These are phyloP conservation scores for Acrobasis repandana DNA, from an alignment of 2,888 invertebrate species.

Conservation along the genomic window DNA sequence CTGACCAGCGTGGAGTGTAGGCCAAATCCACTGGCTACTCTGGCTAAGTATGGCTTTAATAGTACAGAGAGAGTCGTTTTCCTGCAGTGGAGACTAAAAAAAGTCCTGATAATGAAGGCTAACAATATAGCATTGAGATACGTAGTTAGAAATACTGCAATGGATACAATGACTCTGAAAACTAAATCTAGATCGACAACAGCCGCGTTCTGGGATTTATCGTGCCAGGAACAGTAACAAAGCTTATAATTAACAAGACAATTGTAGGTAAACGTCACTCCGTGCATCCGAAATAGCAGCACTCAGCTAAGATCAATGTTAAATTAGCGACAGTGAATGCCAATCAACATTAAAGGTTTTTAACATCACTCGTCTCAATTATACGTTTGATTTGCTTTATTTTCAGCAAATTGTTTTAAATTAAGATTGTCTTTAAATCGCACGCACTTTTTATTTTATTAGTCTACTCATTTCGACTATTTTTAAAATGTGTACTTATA, in stretches of 20 bases:
- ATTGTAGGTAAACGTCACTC: slow-evolving; percentile 15
- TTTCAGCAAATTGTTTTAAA: background rate
- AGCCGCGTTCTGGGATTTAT: slow-evolving; percentile 6
- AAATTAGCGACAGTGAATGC: slow-evolving; percentile 1
- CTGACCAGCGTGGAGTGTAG: no score
- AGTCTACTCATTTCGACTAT: no score
- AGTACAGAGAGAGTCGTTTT: no score
- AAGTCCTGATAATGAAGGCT: no score
- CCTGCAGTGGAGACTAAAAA: no score
- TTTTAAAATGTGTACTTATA: no score
- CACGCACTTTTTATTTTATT: background rate
- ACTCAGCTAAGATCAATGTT: slow-evolving; percentile 23
- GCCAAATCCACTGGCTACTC: no score
- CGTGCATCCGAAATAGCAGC: slow-evolving; percentile 6
- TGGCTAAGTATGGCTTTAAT: no score
- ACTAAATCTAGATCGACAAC: slow-evolving; percentile 8
- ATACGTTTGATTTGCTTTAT: slow-evolving; percentile 4
- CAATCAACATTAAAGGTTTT: slow-evolving; percentile 14
- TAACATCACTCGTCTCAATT: slow-evolving; percentile 5
- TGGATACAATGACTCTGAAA: background rate
- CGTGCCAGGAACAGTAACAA: slow-evolving; percentile 13
- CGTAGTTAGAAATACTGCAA: background rate
- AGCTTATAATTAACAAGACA: slow-evolving; percentile 20
- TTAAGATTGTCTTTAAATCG: background rate
- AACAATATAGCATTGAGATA: no score